These are phyloP conservation scores for Buathra laborator DNA, from an alignment of 2,888 invertebrate genomes.

Conservation along the genomic window DNA sequence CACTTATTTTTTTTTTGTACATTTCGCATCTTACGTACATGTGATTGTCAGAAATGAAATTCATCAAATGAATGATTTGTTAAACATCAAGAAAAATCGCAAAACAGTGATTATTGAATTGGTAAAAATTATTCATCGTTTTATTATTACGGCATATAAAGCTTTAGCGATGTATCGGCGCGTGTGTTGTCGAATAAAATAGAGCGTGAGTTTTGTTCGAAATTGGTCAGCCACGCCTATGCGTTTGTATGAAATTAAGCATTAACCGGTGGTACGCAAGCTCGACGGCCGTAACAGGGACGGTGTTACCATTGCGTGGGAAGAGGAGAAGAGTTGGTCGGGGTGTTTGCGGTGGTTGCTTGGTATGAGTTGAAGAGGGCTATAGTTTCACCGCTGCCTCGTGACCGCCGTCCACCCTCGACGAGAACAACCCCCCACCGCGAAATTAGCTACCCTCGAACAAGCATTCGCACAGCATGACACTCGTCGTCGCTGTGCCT, in stretches of 20 bases:
- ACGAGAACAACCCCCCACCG: slow-evolving; percentile 21
- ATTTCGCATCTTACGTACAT: too few species aligned
- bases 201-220: slow-evolving; percentile 3
- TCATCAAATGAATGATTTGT: too few species aligned
- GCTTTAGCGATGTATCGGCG: neutral
- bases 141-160: neutral
- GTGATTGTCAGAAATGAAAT: too few species aligned
- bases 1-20: too few species aligned
- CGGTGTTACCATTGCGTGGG: neutral
- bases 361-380: slow-evolving; percentile 11
- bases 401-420: slow-evolving; percentile 39
- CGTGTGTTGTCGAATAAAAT: neutral
- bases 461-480: slow-evolving; percentile 56
- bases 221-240: neutral
- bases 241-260: slow-evolving; percentile 31
- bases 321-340: neutral
- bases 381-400: slow-evolving; percentile 49
- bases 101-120: neutral
- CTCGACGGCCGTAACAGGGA: neutral
- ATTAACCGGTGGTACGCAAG: slow-evolving; percentile 17
- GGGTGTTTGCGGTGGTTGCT: slow-evolving; percentile 32
- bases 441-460: slow-evolving; percentile 64
- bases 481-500: slow-evolving; percentile 54
- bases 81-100: too few species aligned
- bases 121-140: neutral